phyloP scores from a whole-genome alignment of 2,888 invertebrate genomes.

The Dynastes grantii region DNA sequence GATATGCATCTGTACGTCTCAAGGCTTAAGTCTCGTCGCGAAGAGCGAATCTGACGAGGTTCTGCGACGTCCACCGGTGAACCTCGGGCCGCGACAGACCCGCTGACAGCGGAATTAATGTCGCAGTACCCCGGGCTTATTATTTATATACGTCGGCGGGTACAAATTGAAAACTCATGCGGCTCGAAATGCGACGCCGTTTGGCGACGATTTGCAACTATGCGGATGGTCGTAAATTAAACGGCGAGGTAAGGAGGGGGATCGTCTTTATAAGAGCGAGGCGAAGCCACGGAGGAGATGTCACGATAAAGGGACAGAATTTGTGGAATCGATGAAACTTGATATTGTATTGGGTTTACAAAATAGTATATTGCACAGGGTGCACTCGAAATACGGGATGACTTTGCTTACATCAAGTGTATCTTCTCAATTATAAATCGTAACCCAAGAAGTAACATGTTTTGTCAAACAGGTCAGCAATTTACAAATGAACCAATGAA shows the following conservation, averaged over 20 bases:
- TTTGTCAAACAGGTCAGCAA: too few species aligned
- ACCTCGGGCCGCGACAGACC: conserved; percentile 6
- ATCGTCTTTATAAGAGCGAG: neutral
- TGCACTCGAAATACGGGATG: too few species aligned
- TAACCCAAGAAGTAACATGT: too few species aligned
- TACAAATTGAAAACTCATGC: conserved; percentile 64
- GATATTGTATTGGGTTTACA: too few species aligned
- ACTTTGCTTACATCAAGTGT: too few species aligned
- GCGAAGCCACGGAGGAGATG: neutral
- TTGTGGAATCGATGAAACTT: too few species aligned
- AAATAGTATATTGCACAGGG: too few species aligned
- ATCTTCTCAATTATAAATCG: too few species aligned
- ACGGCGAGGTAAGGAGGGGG: neutral
- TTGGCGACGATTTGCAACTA: conserved; percentile 35
- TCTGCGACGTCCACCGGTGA: too few species aligned
- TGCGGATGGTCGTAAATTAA: conserved; percentile 28
- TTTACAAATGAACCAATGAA: too few species aligned
- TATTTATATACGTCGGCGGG: conserved; percentile 62
- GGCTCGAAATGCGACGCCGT: conserved; percentile 32
- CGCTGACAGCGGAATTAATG: conserved; percentile 63
- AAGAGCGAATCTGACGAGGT: neutral
- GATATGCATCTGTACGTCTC: too few species aligned
- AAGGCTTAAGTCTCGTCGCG: neutral
- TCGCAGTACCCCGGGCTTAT: conserved; percentile 60
- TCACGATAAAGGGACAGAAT: neutral